Percentiles rank a stretch among this genome's conserved stretches.
Conservation (phyloP, 2,797 vertebrate species). For the Synanceia verrucosa region DNA sequence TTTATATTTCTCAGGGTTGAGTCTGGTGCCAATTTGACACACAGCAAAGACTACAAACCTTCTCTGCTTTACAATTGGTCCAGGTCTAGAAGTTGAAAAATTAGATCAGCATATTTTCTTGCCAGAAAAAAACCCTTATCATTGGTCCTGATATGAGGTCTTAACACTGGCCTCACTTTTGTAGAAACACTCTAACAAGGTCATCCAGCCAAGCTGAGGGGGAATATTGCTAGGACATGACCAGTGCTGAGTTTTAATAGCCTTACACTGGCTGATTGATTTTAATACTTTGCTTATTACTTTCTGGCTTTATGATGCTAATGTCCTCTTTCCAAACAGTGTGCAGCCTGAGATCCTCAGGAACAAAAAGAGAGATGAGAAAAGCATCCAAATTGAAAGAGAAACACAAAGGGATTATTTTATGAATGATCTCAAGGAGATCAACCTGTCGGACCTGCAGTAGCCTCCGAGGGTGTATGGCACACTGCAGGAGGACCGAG, state of each 20-base stretch:
- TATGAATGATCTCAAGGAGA: neutral
- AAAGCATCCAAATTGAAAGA: neutral
- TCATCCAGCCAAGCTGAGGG: neutral
- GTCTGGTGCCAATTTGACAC: neutral
- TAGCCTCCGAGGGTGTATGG: neutral
- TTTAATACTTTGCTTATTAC: neutral
- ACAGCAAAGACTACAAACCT: neutral
- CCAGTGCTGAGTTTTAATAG: neutral
- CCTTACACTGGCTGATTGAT: neutral
- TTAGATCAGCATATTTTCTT: too few species aligned
- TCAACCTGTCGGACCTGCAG: neutral
- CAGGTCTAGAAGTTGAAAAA: neutral
- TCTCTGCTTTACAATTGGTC: too few species aligned
- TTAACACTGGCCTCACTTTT: neutral
- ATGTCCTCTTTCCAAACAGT: too few species aligned
- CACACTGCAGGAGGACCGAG: neutral
- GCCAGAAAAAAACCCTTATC: neutral
- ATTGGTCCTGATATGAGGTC: neutral
- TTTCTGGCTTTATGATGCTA: too few species aligned
- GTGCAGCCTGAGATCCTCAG: too few species aligned
- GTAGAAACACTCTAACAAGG: neutral
- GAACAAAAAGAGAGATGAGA: neutral
- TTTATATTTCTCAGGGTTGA: neutral
- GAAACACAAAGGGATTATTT: neutral
- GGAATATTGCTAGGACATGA: neutral